phyloP scores from a whole-genome alignment of 2,113 vertebrate species.

The Notothenia coriiceps region DNA sequence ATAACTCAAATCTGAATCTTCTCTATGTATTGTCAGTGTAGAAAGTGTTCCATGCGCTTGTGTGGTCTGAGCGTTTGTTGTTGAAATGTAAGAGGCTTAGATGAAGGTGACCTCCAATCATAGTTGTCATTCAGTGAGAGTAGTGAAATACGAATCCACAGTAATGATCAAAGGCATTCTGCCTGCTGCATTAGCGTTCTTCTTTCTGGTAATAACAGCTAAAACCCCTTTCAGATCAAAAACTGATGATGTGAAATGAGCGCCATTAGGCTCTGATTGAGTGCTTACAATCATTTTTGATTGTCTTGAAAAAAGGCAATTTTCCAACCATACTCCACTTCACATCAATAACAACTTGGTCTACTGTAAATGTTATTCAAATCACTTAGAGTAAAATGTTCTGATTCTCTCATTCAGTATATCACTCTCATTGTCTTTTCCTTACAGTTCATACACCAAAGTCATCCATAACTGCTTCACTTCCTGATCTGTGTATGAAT shows the following conservation, averaged over 20 bases:
- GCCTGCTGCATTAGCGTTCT: not conserved
- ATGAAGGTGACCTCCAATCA: constrained; percentile 46
- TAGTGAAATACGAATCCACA: constrained; percentile 29
- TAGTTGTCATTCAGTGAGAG: not conserved
- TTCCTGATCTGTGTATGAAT: constrained; percentile 37
- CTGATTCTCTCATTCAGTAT: not conserved
- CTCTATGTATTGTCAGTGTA: not conserved
- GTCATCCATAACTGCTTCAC: constrained; percentile 21
- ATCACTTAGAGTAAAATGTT: constrained; percentile 2
- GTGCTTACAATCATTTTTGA: not conserved
- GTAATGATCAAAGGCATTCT: constrained; percentile 11
- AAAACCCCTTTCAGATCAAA: not conserved
- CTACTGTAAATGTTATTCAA: constrained; percentile 4
- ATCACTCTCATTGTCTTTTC: not conserved
- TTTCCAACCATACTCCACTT: constrained; percentile 4
- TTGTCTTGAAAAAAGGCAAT: not conserved
- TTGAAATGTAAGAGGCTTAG: constrained; percentile 20
- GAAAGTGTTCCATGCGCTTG: not conserved
- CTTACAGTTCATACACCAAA: not conserved
- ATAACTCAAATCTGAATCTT: not conserved
- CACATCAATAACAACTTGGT: constrained; percentile 1
- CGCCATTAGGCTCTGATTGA: constrained; percentile 9
- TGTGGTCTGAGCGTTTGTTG: not conserved
- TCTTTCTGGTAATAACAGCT: constrained; percentile 4
- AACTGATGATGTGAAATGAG: not conserved